Conservation (phyloP, 2,888 invertebrate genomes). For the Junonia oenone region DNA sequence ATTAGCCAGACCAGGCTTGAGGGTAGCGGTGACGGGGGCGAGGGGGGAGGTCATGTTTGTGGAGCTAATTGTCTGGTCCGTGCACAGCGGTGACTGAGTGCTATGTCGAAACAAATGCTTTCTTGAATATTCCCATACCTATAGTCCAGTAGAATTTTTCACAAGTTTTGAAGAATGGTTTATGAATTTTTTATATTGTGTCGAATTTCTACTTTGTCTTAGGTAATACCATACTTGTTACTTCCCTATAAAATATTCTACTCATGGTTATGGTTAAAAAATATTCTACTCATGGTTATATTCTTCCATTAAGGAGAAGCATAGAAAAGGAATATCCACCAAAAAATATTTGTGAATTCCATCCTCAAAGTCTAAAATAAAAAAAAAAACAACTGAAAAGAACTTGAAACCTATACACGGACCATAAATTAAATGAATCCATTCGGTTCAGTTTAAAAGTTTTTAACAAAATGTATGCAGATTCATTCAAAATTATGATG, state of each 20-base stretch:
- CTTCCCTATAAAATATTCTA: no score
- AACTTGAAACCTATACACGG: not conserved
- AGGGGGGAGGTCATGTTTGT: constrained; percentile 16
- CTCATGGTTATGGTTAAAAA: no score
- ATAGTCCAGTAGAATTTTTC: no score
- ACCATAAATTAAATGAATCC: not conserved
- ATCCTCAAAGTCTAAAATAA: not conserved
- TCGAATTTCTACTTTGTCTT: no score
- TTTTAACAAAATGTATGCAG: not conserved
- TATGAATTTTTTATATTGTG: no score
- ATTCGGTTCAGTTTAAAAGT: not conserved
- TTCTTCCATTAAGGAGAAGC: no score
- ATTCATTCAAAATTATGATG: not conserved
- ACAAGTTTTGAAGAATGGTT: no score
- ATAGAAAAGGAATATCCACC: no score
- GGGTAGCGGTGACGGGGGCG: not conserved
- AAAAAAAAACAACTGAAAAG: not conserved
- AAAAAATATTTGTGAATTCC: no score
- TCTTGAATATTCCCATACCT: not conserved
- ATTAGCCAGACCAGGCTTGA: no score
- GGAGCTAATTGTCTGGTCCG: constrained; percentile 15
- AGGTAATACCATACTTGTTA: no score
- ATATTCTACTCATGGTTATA: no score
- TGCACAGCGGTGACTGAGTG: not conserved
- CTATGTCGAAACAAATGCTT: not conserved